Evolutionary conservation across 2,888 invertebrate species (phyloP).

Genomic region (Euclidia mi): DNA sequence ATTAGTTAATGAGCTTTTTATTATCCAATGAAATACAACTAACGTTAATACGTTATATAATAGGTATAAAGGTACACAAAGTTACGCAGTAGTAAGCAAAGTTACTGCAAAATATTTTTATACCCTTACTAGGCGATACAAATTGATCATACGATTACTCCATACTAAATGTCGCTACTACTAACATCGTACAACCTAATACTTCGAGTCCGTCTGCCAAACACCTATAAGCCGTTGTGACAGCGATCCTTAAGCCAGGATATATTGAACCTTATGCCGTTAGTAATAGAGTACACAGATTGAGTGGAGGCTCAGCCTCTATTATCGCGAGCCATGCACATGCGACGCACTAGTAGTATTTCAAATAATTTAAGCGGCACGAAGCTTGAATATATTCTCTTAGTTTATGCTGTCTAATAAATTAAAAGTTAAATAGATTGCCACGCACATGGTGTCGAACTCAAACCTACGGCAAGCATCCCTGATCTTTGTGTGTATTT

Average conservation of each 20-base stretch:
- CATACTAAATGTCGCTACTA: not conserved
- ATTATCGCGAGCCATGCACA: conserved; percentile 15
- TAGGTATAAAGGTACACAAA: no score
- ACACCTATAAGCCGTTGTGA: conserved; percentile 42
- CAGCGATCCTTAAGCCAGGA: conserved; percentile 21
- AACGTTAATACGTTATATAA: no score
- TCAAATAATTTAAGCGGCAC: not conserved
- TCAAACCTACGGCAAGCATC: no score
- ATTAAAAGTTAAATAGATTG: no score
- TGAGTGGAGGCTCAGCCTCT: conserved; percentile 4
- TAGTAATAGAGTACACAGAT: not conserved
- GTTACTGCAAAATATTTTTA: no score
- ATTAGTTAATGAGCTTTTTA: no score
- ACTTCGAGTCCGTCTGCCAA: conserved; percentile 36
- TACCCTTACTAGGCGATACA: no score
- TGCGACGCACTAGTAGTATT: conserved; percentile 1
- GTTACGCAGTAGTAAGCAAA: no score
- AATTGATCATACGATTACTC: no score
- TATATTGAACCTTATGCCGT: not conserved
- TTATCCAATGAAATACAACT: no score
- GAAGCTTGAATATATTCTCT: not conserved
- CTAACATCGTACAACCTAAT: conserved; percentile 18
- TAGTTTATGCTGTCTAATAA: not conserved
- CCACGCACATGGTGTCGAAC: no score
- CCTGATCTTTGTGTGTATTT: no score